Evolutionary conservation across 2,888 invertebrate genomes (phyloP).

Genomic region (Polia nebulosa): DNA sequence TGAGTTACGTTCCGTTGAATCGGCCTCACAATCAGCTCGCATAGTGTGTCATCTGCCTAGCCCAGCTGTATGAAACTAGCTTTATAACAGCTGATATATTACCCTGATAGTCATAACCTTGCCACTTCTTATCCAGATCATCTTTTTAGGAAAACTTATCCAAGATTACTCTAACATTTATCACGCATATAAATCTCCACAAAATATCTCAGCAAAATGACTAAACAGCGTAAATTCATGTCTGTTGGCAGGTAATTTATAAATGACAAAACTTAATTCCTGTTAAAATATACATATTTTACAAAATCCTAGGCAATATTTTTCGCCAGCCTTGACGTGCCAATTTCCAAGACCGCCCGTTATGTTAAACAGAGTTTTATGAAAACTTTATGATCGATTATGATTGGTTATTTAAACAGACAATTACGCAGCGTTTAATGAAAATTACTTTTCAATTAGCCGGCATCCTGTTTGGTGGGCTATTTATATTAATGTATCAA

Average conservation of each 20-base stretch:
- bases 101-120: constrained; percentile 20
- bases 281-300: constrained; percentile 21
- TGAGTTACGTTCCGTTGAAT: constrained; percentile 33
- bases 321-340: constrained; percentile 65
- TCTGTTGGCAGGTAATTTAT: constrained; percentile 47
- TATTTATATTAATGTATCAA: constrained; percentile 56
- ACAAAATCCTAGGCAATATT: constrained; percentile 57
- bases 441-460: constrained; percentile 70
- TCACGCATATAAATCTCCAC: constrained; percentile 30
- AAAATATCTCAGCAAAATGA: constrained; percentile 34
- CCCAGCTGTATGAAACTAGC: constrained; percentile 18
- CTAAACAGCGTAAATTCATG: constrained; percentile 48
- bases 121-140: constrained; percentile 28
- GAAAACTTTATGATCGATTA: constrained; percentile 72
- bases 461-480: constrained; percentile 59
- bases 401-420: constrained; percentile 70
- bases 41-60: constrained; percentile 47
- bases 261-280: constrained; percentile 43
- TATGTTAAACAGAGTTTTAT: constrained; percentile 66
- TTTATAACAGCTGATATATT: constrained; percentile 37
- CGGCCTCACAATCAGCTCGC: constrained; percentile 38
- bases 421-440: constrained; percentile 66
- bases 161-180: constrained; percentile 29
- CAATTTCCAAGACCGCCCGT: constrained; percentile 55
- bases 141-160: constrained; percentile 25